Evolutionary conservation across 2,797 vertebrate species (phyloP), one percentile per base, ranked within the genome.

Genomic region (Diceros bicornis): DNA sequence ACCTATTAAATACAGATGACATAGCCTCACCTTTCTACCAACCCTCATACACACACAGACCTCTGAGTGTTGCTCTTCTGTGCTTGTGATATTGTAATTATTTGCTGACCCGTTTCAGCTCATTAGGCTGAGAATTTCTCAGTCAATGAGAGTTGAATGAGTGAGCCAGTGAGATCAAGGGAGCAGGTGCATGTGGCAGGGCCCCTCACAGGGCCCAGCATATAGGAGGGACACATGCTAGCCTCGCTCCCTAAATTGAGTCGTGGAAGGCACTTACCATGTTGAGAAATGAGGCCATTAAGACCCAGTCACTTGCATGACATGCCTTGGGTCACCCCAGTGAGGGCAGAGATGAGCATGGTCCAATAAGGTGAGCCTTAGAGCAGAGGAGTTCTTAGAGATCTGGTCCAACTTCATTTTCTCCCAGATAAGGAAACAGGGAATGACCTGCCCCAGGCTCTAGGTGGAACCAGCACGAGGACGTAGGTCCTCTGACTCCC

Each of bases 41-140:
- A 4, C 20, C 8, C 18, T 1, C 18, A 20, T 3, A 16, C 18
- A 14, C 13, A 64, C 16, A 20, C 4, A 32, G 11, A 27, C 6
- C 23, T 59, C 21, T 21, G n/a, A 20, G 6, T 85, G 37, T 55
- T 81, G 57, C 37, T 92, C 20, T 92, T 69, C 69, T 64, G 64
- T 52, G 34, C 55, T 37, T 85, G 55, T 25, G 20, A 86, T 34
- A 34, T 21, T 32, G 18, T 89, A 61, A 23, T 83, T 34, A 64
- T 52, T 14, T 66, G 57, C 57, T 66, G 37, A 44, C 47, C 52
- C 2, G 0, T 85, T 94, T 62, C 34, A 41, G 75, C 68, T 88
- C 29, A 25, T 10, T 23, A 23, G 59, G 55, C 44, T 69, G 29
- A 34, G 32, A 83, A 44, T 37, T 47, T 61, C 47, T 69, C 5